Base-by-base conservation (phyloP, 2,888 invertebrate genomes). In the Drosophila gaucha region DNA sequence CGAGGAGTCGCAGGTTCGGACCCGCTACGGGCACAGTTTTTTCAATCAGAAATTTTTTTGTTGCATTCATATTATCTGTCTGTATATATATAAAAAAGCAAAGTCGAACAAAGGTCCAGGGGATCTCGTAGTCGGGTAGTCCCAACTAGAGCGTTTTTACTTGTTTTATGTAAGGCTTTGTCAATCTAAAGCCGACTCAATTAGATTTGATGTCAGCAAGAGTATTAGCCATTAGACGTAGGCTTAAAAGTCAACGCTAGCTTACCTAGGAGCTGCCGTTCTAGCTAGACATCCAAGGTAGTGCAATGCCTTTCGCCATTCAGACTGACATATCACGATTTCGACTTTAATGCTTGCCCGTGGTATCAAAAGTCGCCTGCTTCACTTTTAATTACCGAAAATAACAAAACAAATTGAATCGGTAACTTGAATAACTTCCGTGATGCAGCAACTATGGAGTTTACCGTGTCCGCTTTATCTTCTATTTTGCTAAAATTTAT, bases 311-410 rank as follows among this genome's bases (percentile, higher is more conserved):
- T 72, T 72, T 72, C 65, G 55, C 77, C 22, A 65, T 49, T 41
- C 47, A 1, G 26, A 28, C 43, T 72, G 72, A 54, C 72, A 72
- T 76, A 72, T 76, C 72, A 72, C 72, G 72, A 76, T 33, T 70
- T 46, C 54, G 30, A 39, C 66, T 54, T 12, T 18, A 41, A 24
- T 44, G 28, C 39, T 20, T 38, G 39, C 50, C 50, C 35, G 14
- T 33, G 47, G 28, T 59, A 46, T 26, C 18, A 38, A 50, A 20
- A 38, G 46, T 51, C 44, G 51, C 47, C 60, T 46, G 72, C 20
- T 20, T 52, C 62, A 71, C 41, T 49, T 76, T 55, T 76, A 72
- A 71, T 76, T 72, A 64, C 65, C 50, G 16, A 64, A 57, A 62
- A 44, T 12, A 31, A 3, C 10, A n/a, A 26, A 26, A 20, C 18